Base-by-base conservation (phyloP, 2,888 invertebrate species). In the Sinhomidia bicolor region DNA sequence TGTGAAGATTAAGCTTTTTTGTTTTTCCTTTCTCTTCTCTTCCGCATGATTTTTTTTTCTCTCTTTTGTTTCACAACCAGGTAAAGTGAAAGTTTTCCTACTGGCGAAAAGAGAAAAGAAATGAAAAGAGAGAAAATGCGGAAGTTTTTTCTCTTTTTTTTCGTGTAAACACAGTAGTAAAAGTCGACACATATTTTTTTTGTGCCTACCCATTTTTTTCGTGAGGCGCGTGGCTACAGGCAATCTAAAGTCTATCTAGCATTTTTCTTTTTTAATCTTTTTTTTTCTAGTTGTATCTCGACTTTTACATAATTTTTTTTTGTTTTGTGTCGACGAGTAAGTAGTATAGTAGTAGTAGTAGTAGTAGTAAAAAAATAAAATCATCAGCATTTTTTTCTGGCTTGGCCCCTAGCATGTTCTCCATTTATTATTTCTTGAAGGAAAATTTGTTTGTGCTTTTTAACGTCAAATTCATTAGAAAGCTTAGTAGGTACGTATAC, bases 1-100 rank as follows among this genome's bases (percentile, higher is more conserved):
- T 41, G 20, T 23, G 57, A 60, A 62, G 83, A 84, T 84, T 84
- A 84, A 54, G 36, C 17, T 4, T 41, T 62, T 60, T 26, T 23
- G 10, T 29, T n/a, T 36, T 7, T 47, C 47, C n/a, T 44, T 47
- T 65, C 44, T 26, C 29, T 60, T 36, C 41, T 57, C 47, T 44
- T 4, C 36, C 20, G 14, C 32, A 26, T 62, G 23, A 12, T n/a
- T n/a, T n/a, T 47, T 5, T n/a, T 41, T 81, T 47, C 44, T 81
- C 29, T 62, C 5, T 14, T 36, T 60, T 41, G 47, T 65, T 10
- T 65, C 36, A 54, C 23, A 23, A 68, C 36, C 62, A 41, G 68
- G 41, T 41, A 41, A 12, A 71, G 68, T 20, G 41, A 71, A 71
- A 41, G 68, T 41, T 71, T 1, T 36, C 57, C n/a, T 32, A n/a